These are phyloP conservation scores for Sminthurinus signatus DNA, from an alignment of 1,140 invertebrate species.

Conservation along the genomic window DNA sequence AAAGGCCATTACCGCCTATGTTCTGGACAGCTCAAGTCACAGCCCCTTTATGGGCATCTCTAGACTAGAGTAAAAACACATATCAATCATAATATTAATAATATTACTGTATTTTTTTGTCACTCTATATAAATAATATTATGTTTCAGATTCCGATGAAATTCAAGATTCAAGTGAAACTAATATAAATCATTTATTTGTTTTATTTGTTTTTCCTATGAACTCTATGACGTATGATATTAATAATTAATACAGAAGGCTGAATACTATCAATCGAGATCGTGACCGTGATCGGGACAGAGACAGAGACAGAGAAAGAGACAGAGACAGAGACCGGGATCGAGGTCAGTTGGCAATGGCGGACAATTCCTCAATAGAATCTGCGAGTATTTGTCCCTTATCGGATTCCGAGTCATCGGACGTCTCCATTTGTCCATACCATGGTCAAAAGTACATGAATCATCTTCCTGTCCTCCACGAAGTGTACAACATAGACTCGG, in stretches of 20 bases:
- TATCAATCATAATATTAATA: background rate
- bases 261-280: no score
- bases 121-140: no score
- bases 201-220: no score
- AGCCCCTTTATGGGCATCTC: background rate
- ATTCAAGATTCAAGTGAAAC: no score
- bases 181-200: no score
- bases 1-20: slow-evolving; percentile 1
- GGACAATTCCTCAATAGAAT: slow-evolving; percentile 10
- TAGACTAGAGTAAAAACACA: background rate
- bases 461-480: slow-evolving; percentile 7
- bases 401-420: slow-evolving; percentile 13
- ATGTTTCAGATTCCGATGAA: no score
- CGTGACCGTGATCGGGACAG: no score
- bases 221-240: no score
- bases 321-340: background rate
- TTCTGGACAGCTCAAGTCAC: background rate
- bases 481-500: slow-evolving; percentile 12
- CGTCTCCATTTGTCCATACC: slow-evolving; percentile 3
- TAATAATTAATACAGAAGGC: no score
- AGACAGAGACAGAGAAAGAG: no score
- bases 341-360: no score
- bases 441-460: slow-evolving; percentile 28
- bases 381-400: slow-evolving; percentile 1
- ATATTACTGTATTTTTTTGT: no score